Conservation (phyloP, 2,797 vertebrate species). For the Etheostoma perlongum region DNA sequence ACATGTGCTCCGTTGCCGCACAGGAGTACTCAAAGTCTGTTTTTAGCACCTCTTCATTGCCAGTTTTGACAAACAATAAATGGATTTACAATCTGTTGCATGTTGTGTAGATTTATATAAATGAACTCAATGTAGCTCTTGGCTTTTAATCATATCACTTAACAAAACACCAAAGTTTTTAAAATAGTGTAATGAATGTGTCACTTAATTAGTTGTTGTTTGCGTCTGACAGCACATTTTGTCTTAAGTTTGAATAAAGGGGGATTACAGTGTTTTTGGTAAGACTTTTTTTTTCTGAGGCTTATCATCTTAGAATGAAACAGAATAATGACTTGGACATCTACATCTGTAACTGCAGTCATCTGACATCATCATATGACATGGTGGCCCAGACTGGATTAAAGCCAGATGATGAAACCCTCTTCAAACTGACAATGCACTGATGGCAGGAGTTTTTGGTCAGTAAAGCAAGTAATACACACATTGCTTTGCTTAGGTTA, state of each 20-base stretch:
- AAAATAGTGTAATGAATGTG: too few species aligned
- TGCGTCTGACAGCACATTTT: neutral
- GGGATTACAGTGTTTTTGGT: slow-evolving; percentile 30
- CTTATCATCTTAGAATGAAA: slow-evolving; percentile 19
- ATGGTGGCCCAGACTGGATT: slow-evolving; percentile 35
- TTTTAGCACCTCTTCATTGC: neutral
- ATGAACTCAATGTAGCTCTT: neutral
- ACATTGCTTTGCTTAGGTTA: neutral
- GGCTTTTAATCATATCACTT: neutral
- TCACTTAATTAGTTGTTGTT: neutral
- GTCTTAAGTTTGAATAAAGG: slow-evolving; percentile 14
- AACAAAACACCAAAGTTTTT: neutral
- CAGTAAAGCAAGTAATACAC: slow-evolving; percentile 11
- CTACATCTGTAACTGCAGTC: slow-evolving; percentile 32
- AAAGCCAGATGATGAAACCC: slow-evolving; percentile 33
- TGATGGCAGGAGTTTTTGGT: slow-evolving; percentile 1
- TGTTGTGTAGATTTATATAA: neutral
- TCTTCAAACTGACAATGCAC: slow-evolving; percentile 22
- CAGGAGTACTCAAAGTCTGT: neutral
- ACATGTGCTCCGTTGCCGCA: neutral
- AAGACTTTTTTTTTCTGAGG: slow-evolving; percentile 1
- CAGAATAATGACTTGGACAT: slow-evolving; percentile 26
- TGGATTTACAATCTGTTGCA: neutral
- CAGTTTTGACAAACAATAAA: neutral
- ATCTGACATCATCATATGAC: slow-evolving; percentile 31